Conservation (phyloP, 64 coral and sea anemone species). For the Pocillopora damicornis region DNA sequence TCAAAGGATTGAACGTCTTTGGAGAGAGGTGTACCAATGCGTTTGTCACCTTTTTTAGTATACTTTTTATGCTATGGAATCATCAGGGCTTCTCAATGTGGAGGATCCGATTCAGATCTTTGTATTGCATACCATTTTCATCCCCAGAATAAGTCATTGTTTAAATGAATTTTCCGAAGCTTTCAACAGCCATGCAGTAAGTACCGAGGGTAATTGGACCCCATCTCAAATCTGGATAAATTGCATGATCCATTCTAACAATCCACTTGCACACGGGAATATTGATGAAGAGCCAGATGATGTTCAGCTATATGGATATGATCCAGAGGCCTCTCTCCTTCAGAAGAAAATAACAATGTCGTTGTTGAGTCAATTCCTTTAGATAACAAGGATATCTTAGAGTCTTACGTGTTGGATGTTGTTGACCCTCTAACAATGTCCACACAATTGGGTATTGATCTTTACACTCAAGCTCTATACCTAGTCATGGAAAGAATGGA, state of each 20-base stretch:
- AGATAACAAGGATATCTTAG: background rate
- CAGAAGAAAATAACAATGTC: slow-evolving; percentile 25
- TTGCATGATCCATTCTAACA: background rate
- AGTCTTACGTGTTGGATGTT: background rate
- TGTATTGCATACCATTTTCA: slow-evolving; percentile 20
- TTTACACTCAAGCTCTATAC: slow-evolving; percentile 20
- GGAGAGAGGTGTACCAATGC: slow-evolving; percentile 31
- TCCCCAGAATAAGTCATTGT: slow-evolving; percentile 11
- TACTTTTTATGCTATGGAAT: slow-evolving; percentile 42
- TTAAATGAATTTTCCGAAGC: slow-evolving; percentile 34
- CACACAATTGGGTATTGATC: background rate
- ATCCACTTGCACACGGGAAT: slow-evolving; percentile 1
- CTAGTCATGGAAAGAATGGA: background rate
- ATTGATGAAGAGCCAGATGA: slow-evolving; percentile 34
- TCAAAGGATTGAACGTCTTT: slow-evolving; percentile 22
- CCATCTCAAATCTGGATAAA: slow-evolving; percentile 35
- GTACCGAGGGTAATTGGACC: slow-evolving; percentile 43
- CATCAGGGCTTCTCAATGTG: slow-evolving; percentile 27
- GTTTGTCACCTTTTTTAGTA: slow-evolving; percentile 45
- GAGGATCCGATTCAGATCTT: slow-evolving; percentile 38
- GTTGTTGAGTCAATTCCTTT: slow-evolving; percentile 6
- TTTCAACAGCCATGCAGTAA: slow-evolving; percentile 33
- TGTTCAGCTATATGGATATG: slow-evolving; percentile 36
- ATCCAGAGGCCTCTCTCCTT: slow-evolving; percentile 35
- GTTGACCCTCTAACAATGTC: background rate